Conservation (phyloP, 1,140 invertebrate species). For the Drosophila truncata region DNA sequence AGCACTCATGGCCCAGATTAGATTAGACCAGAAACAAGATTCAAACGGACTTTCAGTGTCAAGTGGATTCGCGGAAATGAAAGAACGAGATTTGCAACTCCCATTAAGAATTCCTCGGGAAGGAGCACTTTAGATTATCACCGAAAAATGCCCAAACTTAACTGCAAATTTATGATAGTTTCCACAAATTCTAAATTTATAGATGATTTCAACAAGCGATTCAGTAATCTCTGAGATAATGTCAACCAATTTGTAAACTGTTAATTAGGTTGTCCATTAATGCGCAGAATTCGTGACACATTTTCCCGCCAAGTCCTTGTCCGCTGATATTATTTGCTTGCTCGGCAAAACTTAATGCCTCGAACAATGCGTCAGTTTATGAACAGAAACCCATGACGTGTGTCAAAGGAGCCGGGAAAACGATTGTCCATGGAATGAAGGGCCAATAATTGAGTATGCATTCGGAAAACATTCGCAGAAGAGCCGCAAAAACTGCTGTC, state of each 20-base stretch:
- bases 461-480: slow-evolving; percentile 32
- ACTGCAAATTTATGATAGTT: not conserved
- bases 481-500: slow-evolving; percentile 45
- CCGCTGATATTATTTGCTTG: too few species aligned
- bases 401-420: slow-evolving; percentile 21
- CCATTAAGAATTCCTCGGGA: not conserved
- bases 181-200: not conserved
- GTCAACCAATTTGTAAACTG: not conserved
- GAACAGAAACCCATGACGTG: slow-evolving; percentile 6
- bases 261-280: not conserved
- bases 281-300: not conserved
- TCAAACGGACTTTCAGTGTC: not conserved
- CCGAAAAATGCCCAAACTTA: not conserved
- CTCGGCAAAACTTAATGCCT: not conserved
- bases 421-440: slow-evolving; percentile 9
- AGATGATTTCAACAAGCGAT: not conserved
- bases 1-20: slow-evolving; percentile 16
- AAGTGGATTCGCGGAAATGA: slow-evolving; percentile 6
- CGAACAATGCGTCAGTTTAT: slow-evolving; percentile 2
- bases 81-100: slow-evolving; percentile 6
- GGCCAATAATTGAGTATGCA: slow-evolving; percentile 58
- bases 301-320: not conserved
- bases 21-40: slow-evolving; percentile 6
- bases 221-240: not conserved
- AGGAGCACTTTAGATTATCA: not conserved